Percentiles rank a stretch among this genome's conserved stretches.
Conservation (phyloP, 2,888 invertebrate species). For the Meandrusa payeni region DNA sequence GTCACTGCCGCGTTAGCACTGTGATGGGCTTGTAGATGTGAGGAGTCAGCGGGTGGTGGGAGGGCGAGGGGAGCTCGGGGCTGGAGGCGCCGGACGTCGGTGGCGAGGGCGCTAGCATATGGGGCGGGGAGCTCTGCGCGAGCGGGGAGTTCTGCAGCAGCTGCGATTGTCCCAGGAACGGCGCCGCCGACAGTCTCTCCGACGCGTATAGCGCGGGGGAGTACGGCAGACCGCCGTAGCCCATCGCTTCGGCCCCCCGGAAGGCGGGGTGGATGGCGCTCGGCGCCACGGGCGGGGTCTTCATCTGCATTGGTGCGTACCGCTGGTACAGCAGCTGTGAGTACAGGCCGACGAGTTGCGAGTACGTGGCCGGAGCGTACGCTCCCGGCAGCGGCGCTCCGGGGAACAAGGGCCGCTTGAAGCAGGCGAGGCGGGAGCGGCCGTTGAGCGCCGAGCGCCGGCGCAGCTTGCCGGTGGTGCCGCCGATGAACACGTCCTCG, state of each 20-base stretch:
- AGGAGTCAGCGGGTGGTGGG: conserved; percentile 60
- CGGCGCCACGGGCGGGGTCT: conserved; percentile 71
- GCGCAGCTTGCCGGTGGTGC: conserved; percentile 96
- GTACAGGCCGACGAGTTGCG: conserved; percentile 80
- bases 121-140: conserved; percentile 44
- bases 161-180: conserved; percentile 53
- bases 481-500: conserved; percentile 99
- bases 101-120: conserved; percentile 56
- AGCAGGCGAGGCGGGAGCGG: conserved; percentile 92
- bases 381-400: conserved; percentile 80
- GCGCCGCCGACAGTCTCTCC: conserved; percentile 54
- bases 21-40: conserved; percentile 81
- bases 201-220: conserved; percentile 53
- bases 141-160: conserved; percentile 47
- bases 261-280: conserved; percentile 78
- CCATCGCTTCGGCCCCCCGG: conserved; percentile 61
- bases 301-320: conserved; percentile 82
- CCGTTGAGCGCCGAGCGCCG: conserved; percentile 94
- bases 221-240: conserved; percentile 66
- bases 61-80: conserved; percentile 63
- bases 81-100: conserved; percentile 62
- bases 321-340: conserved; percentile 84
- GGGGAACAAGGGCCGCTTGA: conserved; percentile 88
- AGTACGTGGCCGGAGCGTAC: conserved; percentile 80
- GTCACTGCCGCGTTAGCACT: conserved; percentile 78